Conservation (phyloP, 2,888 invertebrate species). For the Timandra comae region DNA sequence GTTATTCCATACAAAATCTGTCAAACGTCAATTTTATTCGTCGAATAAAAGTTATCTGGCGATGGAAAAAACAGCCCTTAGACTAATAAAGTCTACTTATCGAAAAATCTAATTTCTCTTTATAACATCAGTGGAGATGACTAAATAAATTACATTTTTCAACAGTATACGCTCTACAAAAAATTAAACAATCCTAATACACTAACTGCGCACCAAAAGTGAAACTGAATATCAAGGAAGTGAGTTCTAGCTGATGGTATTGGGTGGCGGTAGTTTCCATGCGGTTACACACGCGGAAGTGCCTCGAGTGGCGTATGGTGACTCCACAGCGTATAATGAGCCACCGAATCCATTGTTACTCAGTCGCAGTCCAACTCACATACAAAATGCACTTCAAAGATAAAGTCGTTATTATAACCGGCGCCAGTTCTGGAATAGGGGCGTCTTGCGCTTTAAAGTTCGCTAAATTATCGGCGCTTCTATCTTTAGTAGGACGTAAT, state of each 20-base stretch:
- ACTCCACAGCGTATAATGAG: slow-evolving; percentile 26
- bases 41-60: too few relatives aligned
- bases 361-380: slow-evolving; percentile 22
- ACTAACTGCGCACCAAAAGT: slow-evolving; percentile 1
- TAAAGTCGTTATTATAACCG: slow-evolving; percentile 59
- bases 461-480: slow-evolving; percentile 42
- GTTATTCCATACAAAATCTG: too few relatives aligned
- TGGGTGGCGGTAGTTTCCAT: slow-evolving; percentile 22
- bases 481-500: slow-evolving; percentile 50
- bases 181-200: too few relatives aligned
- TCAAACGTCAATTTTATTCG: too few relatives aligned
- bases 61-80: too few relatives aligned
- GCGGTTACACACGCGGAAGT: slow-evolving; percentile 34
- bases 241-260: slow-evolving; percentile 20
- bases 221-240: slow-evolving; percentile 31
- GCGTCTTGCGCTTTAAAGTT: slow-evolving; percentile 49
- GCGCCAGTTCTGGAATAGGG: slow-evolving; percentile 61
- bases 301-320: slow-evolving; percentile 15
- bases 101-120: too few relatives aligned
- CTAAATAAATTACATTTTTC: too few relatives aligned
- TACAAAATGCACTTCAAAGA: slow-evolving; percentile 46
- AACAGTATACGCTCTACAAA: too few relatives aligned
- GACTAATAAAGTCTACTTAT: too few relatives aligned
- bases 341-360: slow-evolving; percentile 9
- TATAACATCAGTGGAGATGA: too few relatives aligned